These are phyloP conservation scores for Eurystomus glaucurus DNA, from an alignment of 2,797 vertebrate genomes.

Conservation along the genomic window DNA sequence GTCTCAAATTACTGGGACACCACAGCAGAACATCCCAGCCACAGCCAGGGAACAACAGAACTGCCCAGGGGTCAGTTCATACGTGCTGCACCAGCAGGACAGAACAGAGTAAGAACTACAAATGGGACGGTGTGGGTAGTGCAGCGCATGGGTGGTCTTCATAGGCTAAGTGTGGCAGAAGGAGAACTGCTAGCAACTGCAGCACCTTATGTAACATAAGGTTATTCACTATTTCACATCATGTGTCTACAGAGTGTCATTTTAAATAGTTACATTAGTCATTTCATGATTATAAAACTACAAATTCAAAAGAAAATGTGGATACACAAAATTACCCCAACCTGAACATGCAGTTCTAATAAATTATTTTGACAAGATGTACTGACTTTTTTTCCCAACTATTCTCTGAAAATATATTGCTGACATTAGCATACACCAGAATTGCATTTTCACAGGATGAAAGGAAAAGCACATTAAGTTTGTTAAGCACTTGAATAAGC, in stretches of 20 bases:
- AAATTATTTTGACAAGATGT: constrained; percentile 68
- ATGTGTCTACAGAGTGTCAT: constrained; percentile 61
- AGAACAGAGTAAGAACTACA: not conserved
- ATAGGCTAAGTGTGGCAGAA: constrained; percentile 44
- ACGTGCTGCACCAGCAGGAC: accelerated
- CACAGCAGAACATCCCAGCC: not conserved
- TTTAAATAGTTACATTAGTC: constrained; percentile 50
- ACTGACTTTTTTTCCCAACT: not conserved
- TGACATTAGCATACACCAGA: constrained; percentile 46
- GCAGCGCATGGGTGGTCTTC: constrained; percentile 27
- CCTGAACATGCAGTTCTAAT: constrained; percentile 61
- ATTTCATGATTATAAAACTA: constrained; percentile 71
- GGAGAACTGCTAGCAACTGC: constrained; percentile 27
- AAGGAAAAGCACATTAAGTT: constrained; percentile 26
- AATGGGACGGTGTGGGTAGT: constrained; percentile 6
- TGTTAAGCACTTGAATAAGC: constrained; percentile 34
- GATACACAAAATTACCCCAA: constrained; percentile 64
- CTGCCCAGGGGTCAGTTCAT: not conserved
- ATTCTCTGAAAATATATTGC: constrained; percentile 46
- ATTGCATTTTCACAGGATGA: constrained; percentile 1
- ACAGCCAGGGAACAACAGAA: not conserved
- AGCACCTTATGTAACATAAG: constrained; percentile 52
- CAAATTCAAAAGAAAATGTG: constrained; percentile 66
- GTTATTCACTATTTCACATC: constrained; percentile 62
- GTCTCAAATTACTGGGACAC: not conserved